These are phyloP conservation scores for Stichodactyla helianthus DNA, from an alignment of 64 coral and sea anemone genomes.

Conservation along the genomic window DNA sequence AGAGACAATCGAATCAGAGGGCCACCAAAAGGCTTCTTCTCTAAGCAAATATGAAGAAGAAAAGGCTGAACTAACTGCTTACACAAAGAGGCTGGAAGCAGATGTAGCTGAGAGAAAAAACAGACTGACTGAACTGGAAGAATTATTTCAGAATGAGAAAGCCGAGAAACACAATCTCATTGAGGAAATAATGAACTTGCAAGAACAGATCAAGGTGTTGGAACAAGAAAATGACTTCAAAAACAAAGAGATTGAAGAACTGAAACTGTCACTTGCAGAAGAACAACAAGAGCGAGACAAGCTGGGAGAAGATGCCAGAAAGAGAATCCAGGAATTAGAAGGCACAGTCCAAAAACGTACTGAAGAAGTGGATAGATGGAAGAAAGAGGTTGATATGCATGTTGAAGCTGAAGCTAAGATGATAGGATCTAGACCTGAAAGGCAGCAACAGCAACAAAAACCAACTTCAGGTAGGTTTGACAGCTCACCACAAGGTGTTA, in stretches of 20 bases:
- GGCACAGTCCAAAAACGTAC: constrained; percentile 7
- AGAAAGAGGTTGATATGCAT: constrained; percentile 53
- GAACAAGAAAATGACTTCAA: constrained; percentile 8
- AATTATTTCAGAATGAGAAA: constrained; percentile 34
- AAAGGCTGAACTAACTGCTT: neutral
- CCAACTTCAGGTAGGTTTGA: neutral
- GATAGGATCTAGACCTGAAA: constrained; percentile 36
- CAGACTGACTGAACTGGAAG: constrained; percentile 39
- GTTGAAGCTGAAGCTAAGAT: constrained; percentile 40
- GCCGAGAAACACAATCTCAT: constrained; percentile 41
- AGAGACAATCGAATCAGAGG: neutral
- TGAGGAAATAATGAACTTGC: constrained; percentile 44
- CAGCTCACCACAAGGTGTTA: too few relatives aligned
- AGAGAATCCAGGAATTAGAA: constrained; percentile 15
- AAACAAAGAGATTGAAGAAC: constrained; percentile 15
- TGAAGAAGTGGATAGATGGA: constrained; percentile 47
- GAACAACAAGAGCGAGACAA: constrained; percentile 42
- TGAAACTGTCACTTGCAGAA: constrained; percentile 7
- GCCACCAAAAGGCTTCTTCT: neutral
- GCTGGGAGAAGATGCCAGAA: constrained; percentile 40
- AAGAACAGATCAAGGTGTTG: constrained; percentile 15
- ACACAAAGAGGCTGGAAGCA: constrained; percentile 5
- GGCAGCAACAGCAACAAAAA: neutral
- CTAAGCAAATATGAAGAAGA: constrained; percentile 10
- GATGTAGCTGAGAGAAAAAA: neutral